Evolutionary conservation across 2,113 vertebrate species (phyloP).

Genomic region (Periophthalmus modestus): DNA sequence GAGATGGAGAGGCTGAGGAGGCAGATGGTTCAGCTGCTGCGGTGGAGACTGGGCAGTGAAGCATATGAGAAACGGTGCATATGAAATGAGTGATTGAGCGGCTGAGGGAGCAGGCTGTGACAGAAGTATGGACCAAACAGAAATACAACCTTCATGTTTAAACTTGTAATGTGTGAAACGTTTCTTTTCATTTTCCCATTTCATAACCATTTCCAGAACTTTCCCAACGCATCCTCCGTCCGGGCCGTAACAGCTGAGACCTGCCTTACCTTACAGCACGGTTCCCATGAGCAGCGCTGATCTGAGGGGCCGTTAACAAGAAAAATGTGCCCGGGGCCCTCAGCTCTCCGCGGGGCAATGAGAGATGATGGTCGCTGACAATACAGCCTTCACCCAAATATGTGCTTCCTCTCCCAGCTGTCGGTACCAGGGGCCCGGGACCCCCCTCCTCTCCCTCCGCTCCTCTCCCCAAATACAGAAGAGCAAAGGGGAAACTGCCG

Average conservation of each 20-base stretch:
- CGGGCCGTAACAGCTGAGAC: neutral
- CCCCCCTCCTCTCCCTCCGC: conserved; percentile 33
- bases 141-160: neutral
- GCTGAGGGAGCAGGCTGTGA: neutral
- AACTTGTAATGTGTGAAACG: neutral
- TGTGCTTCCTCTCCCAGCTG: conserved; percentile 59
- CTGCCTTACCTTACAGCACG: neutral
- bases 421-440: conserved; percentile 55
- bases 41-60: too few relatives aligned
- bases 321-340: conserved; percentile 56
- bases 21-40: too few relatives aligned
- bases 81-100: neutral
- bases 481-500: conserved; percentile 41
- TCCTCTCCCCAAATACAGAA: conserved; percentile 27
- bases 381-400: conserved; percentile 67
- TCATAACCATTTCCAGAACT: neutral
- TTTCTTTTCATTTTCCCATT: neutral
- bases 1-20: too few relatives aligned
- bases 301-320: conserved; percentile 53
- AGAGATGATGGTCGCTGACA: conserved; percentile 72
- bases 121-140: too few relatives aligned
- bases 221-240: neutral
- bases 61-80: too few relatives aligned
- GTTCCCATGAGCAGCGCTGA: conserved; percentile 19
- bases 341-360: conserved; percentile 59